A percentile compares a stretch with the other conserved stretches of the same genome.
Evolutionary conservation across 2,888 invertebrate genomes (phyloP).

Genomic region (Galeruca laticollis): DNA sequence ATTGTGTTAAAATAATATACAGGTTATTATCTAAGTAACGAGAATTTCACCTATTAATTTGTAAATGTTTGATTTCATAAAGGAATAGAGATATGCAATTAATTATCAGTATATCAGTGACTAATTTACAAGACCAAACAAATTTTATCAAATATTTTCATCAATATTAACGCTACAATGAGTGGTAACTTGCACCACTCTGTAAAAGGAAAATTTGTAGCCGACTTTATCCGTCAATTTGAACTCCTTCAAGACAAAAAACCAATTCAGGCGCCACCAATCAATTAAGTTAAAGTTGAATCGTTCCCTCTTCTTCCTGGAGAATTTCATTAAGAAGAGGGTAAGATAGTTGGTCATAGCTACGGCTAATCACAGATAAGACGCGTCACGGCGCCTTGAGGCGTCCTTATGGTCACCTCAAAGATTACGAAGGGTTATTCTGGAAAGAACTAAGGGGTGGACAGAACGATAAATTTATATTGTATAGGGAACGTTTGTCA

Average conservation of each 20-base stretch:
- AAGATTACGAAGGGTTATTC: conserved; percentile 47
- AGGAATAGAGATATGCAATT: too few relatives aligned
- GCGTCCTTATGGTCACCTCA: conserved; percentile 43
- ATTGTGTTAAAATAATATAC: too few relatives aligned
- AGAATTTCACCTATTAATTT: too few relatives aligned
- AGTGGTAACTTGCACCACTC: background rate
- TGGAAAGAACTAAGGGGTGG: conserved; percentile 23
- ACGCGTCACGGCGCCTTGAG: conserved; percentile 39
- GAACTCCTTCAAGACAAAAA: conserved; percentile 33
- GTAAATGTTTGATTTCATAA: too few relatives aligned
- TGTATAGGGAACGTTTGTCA: conserved; percentile 16
- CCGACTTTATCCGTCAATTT: background rate
- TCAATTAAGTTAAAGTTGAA: conserved; percentile 62
- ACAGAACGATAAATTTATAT: conserved; percentile 19
- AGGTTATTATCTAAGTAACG: too few relatives aligned
- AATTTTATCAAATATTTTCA: background rate
- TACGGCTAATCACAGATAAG: conserved; percentile 57
- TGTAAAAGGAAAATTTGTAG: background rate
- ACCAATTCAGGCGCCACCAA: conserved; percentile 60
- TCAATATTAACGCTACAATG: too few relatives aligned
- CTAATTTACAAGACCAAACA: too few relatives aligned
- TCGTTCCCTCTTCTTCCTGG: conserved; percentile 57
- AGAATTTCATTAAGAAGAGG: conserved; percentile 64
- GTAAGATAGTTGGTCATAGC: conserved; percentile 55
- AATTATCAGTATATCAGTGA: too few relatives aligned